phyloP scores from a whole-genome alignment of 2,797 vertebrate species.

The Arnoldichthys spilopterus region DNA sequence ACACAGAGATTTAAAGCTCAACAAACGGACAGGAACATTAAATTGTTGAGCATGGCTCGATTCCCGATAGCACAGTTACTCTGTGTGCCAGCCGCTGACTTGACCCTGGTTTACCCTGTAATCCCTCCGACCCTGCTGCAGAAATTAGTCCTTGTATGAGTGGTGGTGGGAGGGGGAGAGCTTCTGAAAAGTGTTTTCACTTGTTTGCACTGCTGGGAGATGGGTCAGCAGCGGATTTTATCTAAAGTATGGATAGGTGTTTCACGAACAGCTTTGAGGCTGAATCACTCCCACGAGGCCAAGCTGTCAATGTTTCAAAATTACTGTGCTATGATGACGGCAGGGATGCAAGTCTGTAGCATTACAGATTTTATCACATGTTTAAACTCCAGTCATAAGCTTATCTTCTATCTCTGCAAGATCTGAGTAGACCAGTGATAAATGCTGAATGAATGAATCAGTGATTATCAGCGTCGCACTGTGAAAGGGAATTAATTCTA shows the following conservation, averaged over 20 bases:
- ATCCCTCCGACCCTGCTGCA: conserved; percentile 45
- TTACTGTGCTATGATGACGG: neutral
- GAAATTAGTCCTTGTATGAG: conserved; percentile 22
- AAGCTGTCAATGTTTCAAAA: conserved; percentile 19
- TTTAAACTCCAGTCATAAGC: neutral
- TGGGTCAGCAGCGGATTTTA: conserved; percentile 8
- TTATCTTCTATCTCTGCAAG: no score
- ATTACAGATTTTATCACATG: neutral
- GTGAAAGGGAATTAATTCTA: no score
- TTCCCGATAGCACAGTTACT: conserved; percentile 47
- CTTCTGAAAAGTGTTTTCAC: conserved; percentile 14
- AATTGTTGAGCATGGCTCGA: conserved; percentile 40
- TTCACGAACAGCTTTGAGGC: neutral
- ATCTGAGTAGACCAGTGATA: no score
- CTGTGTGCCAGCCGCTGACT: conserved; percentile 20
- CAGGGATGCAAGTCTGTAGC: neutral
- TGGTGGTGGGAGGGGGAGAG: neutral
- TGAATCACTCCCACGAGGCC: conserved; percentile 14
- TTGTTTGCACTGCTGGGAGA: conserved; percentile 13
- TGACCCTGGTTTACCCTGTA: conserved; percentile 45
- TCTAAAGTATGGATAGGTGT: conserved; percentile 13
- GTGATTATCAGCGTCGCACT: no score
- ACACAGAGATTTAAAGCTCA: conserved; percentile 56
- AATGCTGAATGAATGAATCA: no score
- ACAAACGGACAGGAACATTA: conserved; percentile 50